Conservation (phyloP, 2,797 vertebrate species). For the Dermochelys coriacea region DNA sequence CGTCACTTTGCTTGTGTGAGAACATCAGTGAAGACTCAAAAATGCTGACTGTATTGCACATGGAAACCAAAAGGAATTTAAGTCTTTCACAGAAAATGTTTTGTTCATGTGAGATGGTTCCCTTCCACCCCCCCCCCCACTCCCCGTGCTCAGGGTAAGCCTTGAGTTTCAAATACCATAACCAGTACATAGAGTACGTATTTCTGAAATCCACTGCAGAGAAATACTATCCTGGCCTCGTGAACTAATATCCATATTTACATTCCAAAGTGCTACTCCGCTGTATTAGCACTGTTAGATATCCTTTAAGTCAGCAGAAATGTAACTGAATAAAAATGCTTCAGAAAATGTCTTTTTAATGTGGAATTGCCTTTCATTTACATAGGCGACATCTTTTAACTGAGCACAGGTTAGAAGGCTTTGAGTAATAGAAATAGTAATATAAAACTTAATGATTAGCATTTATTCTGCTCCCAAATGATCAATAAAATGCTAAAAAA, state of each 20-base stretch:
- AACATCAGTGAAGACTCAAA: slow-evolving; percentile 22
- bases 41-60: slow-evolving; percentile 40
- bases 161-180: slow-evolving; percentile 71
- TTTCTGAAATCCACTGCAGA: slow-evolving; percentile 61
- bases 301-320: slow-evolving; percentile 50
- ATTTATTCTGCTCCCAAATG: slow-evolving; percentile 43
- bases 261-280: slow-evolving; percentile 47
- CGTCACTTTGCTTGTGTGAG: slow-evolving; percentile 69
- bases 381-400: slow-evolving; percentile 54
- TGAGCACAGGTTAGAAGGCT: slow-evolving; percentile 11
- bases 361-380: slow-evolving; percentile 66
- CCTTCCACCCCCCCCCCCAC: not conserved
- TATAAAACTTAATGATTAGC: slow-evolving; percentile 63
- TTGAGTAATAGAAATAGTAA: slow-evolving; percentile 29
- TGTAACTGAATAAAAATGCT: slow-evolving; percentile 58
- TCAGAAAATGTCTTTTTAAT: slow-evolving; percentile 60
- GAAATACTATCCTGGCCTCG: slow-evolving; percentile 66
- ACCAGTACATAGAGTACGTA: slow-evolving; percentile 61
- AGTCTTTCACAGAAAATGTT: slow-evolving; percentile 59
- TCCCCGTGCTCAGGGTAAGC: slow-evolving; percentile 41
- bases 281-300: slow-evolving; percentile 36
- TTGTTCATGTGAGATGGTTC: slow-evolving; percentile 58
- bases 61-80: slow-evolving; percentile 63
- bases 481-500: slow-evolving; percentile 60
- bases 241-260: slow-evolving; percentile 51